Conservation (phyloP, 1,140 invertebrate species). For the Heliconius hewitsoni region DNA sequence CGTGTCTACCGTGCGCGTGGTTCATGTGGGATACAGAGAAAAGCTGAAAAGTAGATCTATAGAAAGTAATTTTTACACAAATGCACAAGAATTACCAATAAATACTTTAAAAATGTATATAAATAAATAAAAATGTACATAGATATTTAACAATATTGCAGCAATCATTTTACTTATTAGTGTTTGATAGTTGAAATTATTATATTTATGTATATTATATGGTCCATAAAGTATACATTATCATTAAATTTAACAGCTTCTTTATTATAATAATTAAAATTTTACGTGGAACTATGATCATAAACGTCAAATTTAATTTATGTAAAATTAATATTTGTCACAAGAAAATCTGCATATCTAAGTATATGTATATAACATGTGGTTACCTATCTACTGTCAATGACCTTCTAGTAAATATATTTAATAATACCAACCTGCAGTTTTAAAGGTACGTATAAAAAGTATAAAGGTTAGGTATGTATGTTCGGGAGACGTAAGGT, state of each 20-base stretch:
- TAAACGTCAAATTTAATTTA: background rate
- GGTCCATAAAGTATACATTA: background rate
- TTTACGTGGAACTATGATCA: background rate
- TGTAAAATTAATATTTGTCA: conserved; percentile 8
- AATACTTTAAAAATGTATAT: background rate
- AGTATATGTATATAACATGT: background rate
- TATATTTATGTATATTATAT: background rate
- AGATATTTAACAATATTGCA: background rate
- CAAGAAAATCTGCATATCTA: background rate
- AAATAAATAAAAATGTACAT: no score
- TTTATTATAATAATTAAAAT: conserved; percentile 12
- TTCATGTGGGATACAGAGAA: no score
- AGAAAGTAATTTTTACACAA: background rate
- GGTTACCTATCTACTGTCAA: background rate
- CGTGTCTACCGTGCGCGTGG: no score
- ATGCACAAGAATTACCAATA: background rate
- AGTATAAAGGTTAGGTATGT: no score
- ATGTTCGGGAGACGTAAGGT: no score
- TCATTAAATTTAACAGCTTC: conserved; percentile 2
- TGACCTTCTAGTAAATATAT: background rate
- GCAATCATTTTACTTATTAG: background rate
- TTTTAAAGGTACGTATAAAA: no score
- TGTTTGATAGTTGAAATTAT: background rate
- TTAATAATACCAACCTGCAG: background rate
- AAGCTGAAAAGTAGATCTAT: background rate